Conservation (phyloP, 2,113 vertebrate genomes). For the Channa argus region DNA sequence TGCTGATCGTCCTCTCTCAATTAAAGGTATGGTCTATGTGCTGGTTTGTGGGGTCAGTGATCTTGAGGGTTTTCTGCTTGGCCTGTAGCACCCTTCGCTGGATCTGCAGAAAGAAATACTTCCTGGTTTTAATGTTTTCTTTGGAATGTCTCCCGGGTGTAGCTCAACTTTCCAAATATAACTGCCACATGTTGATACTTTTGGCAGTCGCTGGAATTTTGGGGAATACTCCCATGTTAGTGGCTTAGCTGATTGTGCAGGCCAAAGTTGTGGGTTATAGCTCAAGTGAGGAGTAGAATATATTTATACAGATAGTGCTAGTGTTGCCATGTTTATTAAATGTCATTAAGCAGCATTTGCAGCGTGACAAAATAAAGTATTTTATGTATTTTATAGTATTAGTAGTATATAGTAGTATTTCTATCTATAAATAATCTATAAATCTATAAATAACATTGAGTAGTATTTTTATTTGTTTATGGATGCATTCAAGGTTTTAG, state of each 20-base stretch:
- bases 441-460: not conserved
- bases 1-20: not conserved
- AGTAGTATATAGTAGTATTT: constrained; percentile 6
- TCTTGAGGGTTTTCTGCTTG: constrained; percentile 14
- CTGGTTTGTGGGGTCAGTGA: constrained; percentile 12
- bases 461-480: not conserved
- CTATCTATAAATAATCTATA: not conserved
- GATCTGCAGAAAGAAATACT: constrained; percentile 69
- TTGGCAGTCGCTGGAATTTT: constrained; percentile 51
- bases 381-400: too few relatives aligned
- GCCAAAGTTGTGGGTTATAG: constrained; percentile 60
- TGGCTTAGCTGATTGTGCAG: constrained; percentile 57
- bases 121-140: constrained; percentile 69
- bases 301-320: constrained; percentile 32
- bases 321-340: not conserved
- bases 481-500: not conserved
- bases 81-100: constrained; percentile 18
- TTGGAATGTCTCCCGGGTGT: constrained; percentile 67
- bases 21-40: constrained; percentile 21
- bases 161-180: constrained; percentile 79
- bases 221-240: constrained; percentile 71
- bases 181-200: constrained; percentile 70
- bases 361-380: constrained; percentile 9
- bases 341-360: constrained; percentile 18
- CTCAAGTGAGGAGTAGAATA: constrained; percentile 31